A percentile compares a stretch with the other conserved stretches of the same genome.
Conservation (phyloP, 1,140 invertebrate genomes). For the Nephila pilipes region DNA sequence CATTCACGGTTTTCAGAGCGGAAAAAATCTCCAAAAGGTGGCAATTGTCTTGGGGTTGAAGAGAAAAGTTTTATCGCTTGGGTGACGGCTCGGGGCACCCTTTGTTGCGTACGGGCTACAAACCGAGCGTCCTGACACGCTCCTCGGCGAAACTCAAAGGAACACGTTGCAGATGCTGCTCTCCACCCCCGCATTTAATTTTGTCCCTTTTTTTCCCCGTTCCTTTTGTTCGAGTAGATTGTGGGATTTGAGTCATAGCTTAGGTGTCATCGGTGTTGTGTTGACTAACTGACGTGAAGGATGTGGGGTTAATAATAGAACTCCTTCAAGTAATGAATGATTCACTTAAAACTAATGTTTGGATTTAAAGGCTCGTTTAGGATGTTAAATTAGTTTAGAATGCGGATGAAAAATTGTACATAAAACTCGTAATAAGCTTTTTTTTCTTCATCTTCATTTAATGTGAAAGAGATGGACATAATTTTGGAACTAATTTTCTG, state of each 20-base stretch:
- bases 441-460: too few relatives aligned
- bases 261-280: background rate
- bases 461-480: too few relatives aligned
- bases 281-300: background rate
- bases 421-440: too few relatives aligned
- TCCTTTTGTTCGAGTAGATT: background rate
- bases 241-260: background rate
- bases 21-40: slow-evolving; percentile 63
- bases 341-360: background rate
- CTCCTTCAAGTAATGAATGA: background rate
- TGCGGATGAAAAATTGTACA: too few relatives aligned
- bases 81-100: background rate
- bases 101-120: slow-evolving; percentile 9
- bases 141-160: slow-evolving; percentile 48
- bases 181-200: background rate
- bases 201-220: background rate
- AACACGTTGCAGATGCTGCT: background rate
- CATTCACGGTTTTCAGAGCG: slow-evolving; percentile 65
- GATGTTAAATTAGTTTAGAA: too few relatives aligned
- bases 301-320: background rate
- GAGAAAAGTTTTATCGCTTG: slow-evolving; percentile 59
- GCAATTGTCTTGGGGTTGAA: slow-evolving; percentile 56
- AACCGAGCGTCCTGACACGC: slow-evolving; percentile 61
- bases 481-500: too few relatives aligned
- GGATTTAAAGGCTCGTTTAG: too few relatives aligned